A percentile compares a stretch with the other conserved stretches of the same genome.
Evolutionary conservation across 2,113 vertebrate species (phyloP).

Genomic region (Ammodramus savannarum): DNA sequence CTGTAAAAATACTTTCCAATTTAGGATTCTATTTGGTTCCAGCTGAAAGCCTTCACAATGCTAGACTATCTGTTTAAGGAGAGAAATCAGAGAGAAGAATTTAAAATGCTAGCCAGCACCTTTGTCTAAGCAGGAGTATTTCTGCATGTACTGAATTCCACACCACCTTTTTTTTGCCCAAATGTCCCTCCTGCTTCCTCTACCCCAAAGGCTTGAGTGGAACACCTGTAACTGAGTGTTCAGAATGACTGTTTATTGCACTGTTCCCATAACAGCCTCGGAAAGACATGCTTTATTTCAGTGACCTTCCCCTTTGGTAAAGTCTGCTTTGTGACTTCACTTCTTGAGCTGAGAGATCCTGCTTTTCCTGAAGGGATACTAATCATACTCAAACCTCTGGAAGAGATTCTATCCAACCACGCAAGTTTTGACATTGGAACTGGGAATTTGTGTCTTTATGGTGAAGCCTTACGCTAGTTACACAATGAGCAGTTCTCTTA

Average conservation of each 20-base stretch:
- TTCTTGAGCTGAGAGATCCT: constrained; percentile 38
- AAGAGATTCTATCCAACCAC: neutral
- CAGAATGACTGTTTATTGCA: constrained; percentile 71
- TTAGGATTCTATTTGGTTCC: constrained; percentile 3
- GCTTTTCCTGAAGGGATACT: constrained; percentile 17
- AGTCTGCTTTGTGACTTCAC: constrained; percentile 49
- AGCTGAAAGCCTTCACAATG: neutral
- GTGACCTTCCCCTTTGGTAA: constrained; percentile 70
- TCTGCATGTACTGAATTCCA: neutral
- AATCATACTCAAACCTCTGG: neutral
- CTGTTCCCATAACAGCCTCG: constrained; percentile 68
- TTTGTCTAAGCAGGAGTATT: neutral
- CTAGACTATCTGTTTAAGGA: neutral
- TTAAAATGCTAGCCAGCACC: neutral
- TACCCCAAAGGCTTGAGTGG: constrained; percentile 8
- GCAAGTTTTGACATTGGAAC: neutral
- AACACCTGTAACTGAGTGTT: constrained; percentile 30
- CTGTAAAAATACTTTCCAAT: neutral
- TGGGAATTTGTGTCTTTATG: neutral
- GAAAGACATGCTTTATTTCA: constrained; percentile 51
- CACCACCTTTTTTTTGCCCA: neutral
- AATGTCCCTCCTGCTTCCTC: neutral
- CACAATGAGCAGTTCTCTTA: neutral
- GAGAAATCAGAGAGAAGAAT: neutral
- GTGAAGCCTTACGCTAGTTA: neutral